Evolutionary conservation across 2,113 vertebrate genomes (phyloP).

Genomic region (Bolborhynchus lineola): DNA sequence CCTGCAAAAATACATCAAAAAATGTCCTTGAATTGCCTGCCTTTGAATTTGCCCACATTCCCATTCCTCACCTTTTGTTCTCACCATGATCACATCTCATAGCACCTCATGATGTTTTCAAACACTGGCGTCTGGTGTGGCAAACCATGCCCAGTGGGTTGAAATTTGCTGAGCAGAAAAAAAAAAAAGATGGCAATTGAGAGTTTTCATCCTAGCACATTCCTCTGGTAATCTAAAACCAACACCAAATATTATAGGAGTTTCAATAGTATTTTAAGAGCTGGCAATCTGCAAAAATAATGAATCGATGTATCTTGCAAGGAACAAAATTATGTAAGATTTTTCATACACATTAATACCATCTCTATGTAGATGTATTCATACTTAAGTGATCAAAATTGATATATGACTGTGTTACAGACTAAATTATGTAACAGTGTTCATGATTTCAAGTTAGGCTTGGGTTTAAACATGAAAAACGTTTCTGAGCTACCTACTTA

Average conservation of each 20-base stretch:
- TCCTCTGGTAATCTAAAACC: neutral
- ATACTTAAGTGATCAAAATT: slow-evolving; percentile 2
- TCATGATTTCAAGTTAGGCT: neutral
- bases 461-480: neutral
- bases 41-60: neutral
- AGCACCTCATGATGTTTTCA: neutral
- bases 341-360: neutral
- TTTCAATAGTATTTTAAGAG: neutral
- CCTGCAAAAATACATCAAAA: neutral
- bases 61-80: neutral
- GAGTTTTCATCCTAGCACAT: neutral
- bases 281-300: neutral
- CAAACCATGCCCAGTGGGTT: neutral
- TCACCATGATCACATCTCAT: accelerated
- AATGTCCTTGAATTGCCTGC: neutral
- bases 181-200: neutral
- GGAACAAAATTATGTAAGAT: accelerated
- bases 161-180: neutral
- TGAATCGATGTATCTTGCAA: neutral
- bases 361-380: neutral
- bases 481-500: neutral
- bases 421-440: neutral
- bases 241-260: neutral
- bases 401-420: neutral
- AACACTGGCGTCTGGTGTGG: accelerated